Conservation (phyloP, 1,140 invertebrate species). For the Euura lappo region DNA sequence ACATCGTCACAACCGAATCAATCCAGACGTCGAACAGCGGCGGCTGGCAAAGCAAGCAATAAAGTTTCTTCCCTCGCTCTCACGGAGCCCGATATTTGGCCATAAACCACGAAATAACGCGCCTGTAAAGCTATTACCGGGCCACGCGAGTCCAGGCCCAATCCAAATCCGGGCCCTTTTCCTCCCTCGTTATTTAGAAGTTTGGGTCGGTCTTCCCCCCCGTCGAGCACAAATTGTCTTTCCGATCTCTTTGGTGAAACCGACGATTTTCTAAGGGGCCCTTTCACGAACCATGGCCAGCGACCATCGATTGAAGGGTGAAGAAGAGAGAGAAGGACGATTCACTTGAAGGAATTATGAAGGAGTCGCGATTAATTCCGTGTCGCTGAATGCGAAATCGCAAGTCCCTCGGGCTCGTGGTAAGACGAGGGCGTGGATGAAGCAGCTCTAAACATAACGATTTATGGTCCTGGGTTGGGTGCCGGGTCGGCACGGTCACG, state of each 20-base stretch:
- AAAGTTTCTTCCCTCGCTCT: not conserved
- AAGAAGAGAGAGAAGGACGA: too few species aligned
- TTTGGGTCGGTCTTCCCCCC: not conserved
- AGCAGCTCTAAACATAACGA: not conserved
- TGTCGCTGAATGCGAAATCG: too few species aligned
- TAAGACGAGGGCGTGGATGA: not conserved
- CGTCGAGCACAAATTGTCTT: constrained; percentile 1
- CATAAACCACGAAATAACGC: constrained; percentile 3
- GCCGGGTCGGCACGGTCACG: not conserved
- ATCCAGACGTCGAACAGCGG: too few species aligned
- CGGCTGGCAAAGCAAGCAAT: not conserved
- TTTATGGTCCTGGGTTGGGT: not conserved
- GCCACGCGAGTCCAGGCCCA: not conserved
- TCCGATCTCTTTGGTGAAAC: not conserved
- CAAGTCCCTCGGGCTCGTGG: too few species aligned
- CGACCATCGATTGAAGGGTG: not conserved
- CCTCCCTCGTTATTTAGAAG: not conserved
- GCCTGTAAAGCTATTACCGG: constrained; percentile 1
- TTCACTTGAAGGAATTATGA: too few species aligned
- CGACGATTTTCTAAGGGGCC: not conserved
- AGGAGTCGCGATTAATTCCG: too few species aligned
- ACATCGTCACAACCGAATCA: too few species aligned
- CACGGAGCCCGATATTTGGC: constrained; percentile 2
- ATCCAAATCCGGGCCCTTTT: not conserved
- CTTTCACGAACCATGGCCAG: not conserved